phyloP scores from a whole-genome alignment of 1,140 invertebrate genomes.

The Trichonephila clavata region DNA sequence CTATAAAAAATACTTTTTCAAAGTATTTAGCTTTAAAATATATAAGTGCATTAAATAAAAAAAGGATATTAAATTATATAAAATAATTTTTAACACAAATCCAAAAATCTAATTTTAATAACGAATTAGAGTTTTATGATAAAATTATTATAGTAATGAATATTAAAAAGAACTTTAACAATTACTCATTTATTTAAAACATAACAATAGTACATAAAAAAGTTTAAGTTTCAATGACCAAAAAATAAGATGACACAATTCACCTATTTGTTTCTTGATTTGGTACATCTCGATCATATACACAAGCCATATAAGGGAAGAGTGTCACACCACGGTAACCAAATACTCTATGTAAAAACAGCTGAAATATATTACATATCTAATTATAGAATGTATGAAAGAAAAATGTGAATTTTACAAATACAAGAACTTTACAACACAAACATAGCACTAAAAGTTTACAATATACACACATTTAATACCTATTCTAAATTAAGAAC shows the following conservation, averaged over 20 bases:
- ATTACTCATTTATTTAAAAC: neutral
- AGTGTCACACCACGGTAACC: constrained; percentile 97
- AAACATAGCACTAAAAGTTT: neutral
- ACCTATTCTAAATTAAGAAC: too few species aligned
- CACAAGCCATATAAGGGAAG: constrained; percentile 96
- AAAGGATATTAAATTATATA: too few species aligned
- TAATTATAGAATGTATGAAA: neutral
- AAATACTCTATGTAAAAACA: constrained; percentile 97
- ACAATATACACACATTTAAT: too few species aligned
- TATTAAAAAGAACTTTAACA: neutral
- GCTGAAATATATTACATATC: constrained; percentile 79
- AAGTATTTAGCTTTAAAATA: too few species aligned
- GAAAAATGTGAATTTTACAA: neutral
- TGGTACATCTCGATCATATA: constrained; percentile 94
- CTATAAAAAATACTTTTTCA: too few species aligned
- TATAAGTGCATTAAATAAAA: too few species aligned
- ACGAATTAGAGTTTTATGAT: neutral
- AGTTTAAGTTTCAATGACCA: too few species aligned
- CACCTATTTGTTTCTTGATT: constrained; percentile 82
- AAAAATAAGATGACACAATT: neutral
- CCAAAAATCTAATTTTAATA: neutral
- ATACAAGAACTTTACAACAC: neutral
- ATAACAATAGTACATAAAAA: neutral
- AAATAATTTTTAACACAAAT: too few species aligned
- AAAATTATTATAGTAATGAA: neutral